phyloP scores from a whole-genome alignment of 2,797 vertebrate species.

The Epinephelus awoara region DNA sequence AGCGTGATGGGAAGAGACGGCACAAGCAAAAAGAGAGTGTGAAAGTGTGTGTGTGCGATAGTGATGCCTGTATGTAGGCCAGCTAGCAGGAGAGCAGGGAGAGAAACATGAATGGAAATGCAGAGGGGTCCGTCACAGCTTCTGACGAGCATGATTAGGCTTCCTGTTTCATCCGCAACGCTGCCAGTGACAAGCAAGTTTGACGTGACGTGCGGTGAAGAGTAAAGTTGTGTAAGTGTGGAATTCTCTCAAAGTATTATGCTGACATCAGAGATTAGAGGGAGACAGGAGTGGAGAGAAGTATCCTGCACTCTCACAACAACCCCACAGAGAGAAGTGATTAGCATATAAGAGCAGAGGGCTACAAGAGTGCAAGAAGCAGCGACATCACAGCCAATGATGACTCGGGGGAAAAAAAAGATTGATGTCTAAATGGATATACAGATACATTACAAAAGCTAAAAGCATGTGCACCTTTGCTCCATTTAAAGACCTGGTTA shows the following conservation, averaged over 20 bases:
- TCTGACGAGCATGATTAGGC: slow-evolving; percentile 26
- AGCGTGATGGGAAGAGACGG: slow-evolving; percentile 17
- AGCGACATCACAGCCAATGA: slow-evolving; percentile 17
- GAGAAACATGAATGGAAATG: slow-evolving; percentile 35
- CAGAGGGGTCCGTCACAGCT: slow-evolving; percentile 8
- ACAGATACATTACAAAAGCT: neutral
- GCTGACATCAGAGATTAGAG: slow-evolving; percentile 43
- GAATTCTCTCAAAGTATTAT: slow-evolving; percentile 30
- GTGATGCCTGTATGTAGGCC: slow-evolving; percentile 54
- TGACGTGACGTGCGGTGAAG: neutral
- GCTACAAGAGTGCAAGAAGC: slow-evolving; percentile 7
- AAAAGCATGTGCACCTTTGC: neutral
- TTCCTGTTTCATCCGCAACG: slow-evolving; percentile 40
- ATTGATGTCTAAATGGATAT: neutral
- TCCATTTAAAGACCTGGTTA: neutral
- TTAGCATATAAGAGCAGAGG: slow-evolving; percentile 29
- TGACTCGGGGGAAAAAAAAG: slow-evolving; percentile 1
- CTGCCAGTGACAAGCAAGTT: slow-evolving; percentile 2
- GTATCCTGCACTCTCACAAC: neutral
- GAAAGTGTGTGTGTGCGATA: slow-evolving; percentile 16
- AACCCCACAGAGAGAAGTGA: slow-evolving; percentile 29
- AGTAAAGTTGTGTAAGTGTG: neutral
- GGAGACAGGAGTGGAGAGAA: slow-evolving; percentile 21
- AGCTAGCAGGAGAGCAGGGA: slow-evolving; percentile 32
- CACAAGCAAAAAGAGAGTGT: neutral